Base-by-base conservation (phyloP, 2,113 vertebrate species). In the Rhabdomys dilectus region DNA sequence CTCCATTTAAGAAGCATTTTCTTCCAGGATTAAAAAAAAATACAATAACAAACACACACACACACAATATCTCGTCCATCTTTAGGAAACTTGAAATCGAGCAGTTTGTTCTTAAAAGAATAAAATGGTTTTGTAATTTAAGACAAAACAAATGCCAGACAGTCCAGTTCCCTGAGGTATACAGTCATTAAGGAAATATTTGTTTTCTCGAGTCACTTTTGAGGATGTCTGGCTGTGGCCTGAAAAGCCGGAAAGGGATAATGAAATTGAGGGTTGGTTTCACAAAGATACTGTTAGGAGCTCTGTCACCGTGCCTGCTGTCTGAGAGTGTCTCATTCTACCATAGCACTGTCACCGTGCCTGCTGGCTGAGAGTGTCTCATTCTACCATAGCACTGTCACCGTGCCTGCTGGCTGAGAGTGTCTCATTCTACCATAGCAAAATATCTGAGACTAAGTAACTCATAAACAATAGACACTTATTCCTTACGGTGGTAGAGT, bases 1-100 rank as follows among this genome's bases (percentile, higher is more conserved):
- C 73, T 88, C 64, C 78, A 17, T 77, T 94, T 66, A 81, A 91
- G 90, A 92, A 24, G 53, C 5, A 24, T 72, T 64, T 91, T 91
- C 93, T 95, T 62, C 51, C 34, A 81, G 66, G 7, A 92, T 66
- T 85, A 58, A 94, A 4, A 34, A 68, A 34, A 68, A 34, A n/a
- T n/a, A n/a, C n/a, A n/a, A n/a, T n/a, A n/a, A n/a, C n/a, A 34
- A 34, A 66, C 60, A 66, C 64, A 66, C 9, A 64, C 31, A 29
- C 16, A 58, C 86, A 31, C 70, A 9, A 51, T 91, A 26, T n/a
- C 39, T 72, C 76, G 3, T 45, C 86, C 36, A 64, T 16, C 19
- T 17, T 36, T n/a, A 58, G 31, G 42, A 81, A 84, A 81, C 7
- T 10, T 36, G 31, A 39, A 58, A 82, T 10, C 15, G 53, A 58